Conservation (phyloP, 37 sponge, comb jelly and placozoan genomes). For the Haliclona indistincta region DNA sequence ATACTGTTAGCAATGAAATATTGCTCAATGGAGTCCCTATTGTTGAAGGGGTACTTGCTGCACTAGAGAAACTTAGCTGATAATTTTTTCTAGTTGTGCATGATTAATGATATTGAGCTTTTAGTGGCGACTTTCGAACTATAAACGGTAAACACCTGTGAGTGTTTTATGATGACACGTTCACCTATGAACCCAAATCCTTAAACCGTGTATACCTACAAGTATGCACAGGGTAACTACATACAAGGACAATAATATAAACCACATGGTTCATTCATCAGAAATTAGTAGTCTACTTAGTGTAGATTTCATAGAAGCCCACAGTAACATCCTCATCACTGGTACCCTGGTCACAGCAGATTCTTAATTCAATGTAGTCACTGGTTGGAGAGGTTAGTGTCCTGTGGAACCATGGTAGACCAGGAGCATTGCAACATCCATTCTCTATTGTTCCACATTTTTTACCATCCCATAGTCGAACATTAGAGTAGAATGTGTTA, state of each 20-base stretch:
- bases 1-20: constrained; percentile 40
- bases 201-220: no score
- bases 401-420: constrained; percentile 21
- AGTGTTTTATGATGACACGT: no score
- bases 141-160: no score
- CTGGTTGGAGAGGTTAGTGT: background rate
- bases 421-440: constrained; percentile 7
- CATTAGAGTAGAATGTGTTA: constrained; percentile 7
- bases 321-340: constrained; percentile 21
- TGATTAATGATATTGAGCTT: constrained; percentile 38
- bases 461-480: constrained; percentile 9
- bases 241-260: no score
- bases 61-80: constrained; percentile 39
- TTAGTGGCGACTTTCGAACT: no score
- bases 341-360: constrained; percentile 15
- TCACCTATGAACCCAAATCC: no score
- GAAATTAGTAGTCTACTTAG: no score
- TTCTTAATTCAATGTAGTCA: constrained; percentile 26
- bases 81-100: constrained; percentile 60
- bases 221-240: no score
- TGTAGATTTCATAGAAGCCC: constrained; percentile 11
- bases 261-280: no score
- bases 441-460: background rate
- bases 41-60: constrained; percentile 48
- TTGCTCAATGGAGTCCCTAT: constrained; percentile 44